phyloP scores from a whole-genome alignment of 1,140 invertebrate species.

The Cherax destructor region DNA sequence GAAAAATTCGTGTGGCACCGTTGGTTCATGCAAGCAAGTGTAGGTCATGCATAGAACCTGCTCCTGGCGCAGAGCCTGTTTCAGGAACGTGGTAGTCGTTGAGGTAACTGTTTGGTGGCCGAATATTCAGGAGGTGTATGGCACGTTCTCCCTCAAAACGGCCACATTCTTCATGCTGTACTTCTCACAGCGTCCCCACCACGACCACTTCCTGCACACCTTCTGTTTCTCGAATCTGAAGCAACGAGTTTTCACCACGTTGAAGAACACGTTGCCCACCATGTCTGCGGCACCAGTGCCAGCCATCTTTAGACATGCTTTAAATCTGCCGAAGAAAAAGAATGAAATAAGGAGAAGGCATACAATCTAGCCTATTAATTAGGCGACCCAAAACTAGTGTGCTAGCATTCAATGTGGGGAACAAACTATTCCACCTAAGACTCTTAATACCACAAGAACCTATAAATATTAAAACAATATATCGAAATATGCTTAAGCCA shows the following conservation, averaged over 20 bases:
- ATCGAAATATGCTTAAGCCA: no score
- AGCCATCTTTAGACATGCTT: constrained; percentile 91
- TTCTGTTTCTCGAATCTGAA: constrained; percentile 88
- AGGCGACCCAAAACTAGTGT: no score
- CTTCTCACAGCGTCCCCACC: constrained; percentile 85
- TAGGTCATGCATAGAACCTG: neutral
- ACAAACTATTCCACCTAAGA: no score
- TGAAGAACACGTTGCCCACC: constrained; percentile 95
- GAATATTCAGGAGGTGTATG: constrained; percentile 74
- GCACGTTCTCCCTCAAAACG: constrained; percentile 83
- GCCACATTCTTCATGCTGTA: constrained; percentile 84
- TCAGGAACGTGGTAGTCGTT: neutral
- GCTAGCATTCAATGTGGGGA: no score
- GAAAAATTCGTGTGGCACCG: neutral
- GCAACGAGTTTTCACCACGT: constrained; percentile 93
- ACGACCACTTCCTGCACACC: constrained; percentile 84
- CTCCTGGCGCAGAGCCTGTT: neutral
- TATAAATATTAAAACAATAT: no score
- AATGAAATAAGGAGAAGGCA: neutral
- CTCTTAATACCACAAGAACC: neutral
- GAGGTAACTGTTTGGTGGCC: neutral
- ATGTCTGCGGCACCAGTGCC: constrained; percentile 89
- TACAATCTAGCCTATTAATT: neutral
- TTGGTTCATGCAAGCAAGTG: neutral
- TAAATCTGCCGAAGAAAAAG: constrained; percentile 82